Percentiles rank a stretch among this genome's conserved stretches.
phyloP scores from a whole-genome alignment of 1,140 invertebrate genomes.

The Tyrophagus putrescentiae region DNA sequence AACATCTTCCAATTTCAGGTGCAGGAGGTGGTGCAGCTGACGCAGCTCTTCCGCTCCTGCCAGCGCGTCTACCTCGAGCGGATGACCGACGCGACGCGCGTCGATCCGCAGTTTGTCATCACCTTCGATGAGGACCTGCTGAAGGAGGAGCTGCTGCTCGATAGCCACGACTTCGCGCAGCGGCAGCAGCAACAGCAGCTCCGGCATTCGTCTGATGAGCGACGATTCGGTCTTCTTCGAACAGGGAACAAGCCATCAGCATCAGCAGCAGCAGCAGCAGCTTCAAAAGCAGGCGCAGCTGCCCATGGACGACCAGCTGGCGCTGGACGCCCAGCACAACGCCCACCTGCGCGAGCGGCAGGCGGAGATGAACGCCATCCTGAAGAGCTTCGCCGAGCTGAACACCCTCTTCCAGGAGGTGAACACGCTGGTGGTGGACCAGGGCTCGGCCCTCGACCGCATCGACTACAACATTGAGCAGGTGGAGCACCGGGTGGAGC shows the following conservation, averaged over 20 bases:
- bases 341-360: slow-evolving; percentile 57
- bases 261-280: background rate
- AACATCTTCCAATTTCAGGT: slow-evolving; percentile 21
- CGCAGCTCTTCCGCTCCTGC: slow-evolving; percentile 13
- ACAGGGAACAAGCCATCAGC: background rate
- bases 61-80: slow-evolving; percentile 19
- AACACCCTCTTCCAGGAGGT: slow-evolving; percentile 80
- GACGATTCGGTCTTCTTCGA: slow-evolving; percentile 12
- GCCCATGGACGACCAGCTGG: slow-evolving; percentile 60
- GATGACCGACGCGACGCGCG: background rate
- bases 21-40: slow-evolving; percentile 9
- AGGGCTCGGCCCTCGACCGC: slow-evolving; percentile 75
- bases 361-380: slow-evolving; percentile 73
- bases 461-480: slow-evolving; percentile 93
- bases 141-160: background rate
- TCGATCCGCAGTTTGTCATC: slow-evolving; percentile 17
- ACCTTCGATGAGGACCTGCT: slow-evolving; percentile 19
- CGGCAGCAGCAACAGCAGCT: background rate
- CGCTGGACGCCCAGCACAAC: slow-evolving; percentile 38
- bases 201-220: background rate
- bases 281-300: slow-evolving; percentile 36
- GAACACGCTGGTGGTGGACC: slow-evolving; percentile 45
- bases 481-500: slow-evolving; percentile 64
- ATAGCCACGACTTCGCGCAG: too few relatives aligned
- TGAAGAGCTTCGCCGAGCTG: slow-evolving; percentile 77